Evolutionary conservation across 2,797 vertebrate genomes (phyloP).

Genomic region (Pipistrellus kuhlii): DNA sequence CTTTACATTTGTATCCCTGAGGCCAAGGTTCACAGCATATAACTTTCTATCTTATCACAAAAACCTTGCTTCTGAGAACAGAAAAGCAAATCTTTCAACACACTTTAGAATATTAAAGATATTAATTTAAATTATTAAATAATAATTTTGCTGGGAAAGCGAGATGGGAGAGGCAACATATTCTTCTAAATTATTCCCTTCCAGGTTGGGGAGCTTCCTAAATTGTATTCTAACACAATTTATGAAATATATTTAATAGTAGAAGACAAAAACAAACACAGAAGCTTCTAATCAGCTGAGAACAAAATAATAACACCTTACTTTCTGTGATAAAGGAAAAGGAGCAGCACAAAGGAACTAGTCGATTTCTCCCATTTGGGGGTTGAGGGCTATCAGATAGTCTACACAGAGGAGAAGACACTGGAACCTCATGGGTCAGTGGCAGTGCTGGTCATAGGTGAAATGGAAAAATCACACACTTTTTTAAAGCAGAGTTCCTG

Average conservation of each 20-base stretch:
- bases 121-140: neutral
- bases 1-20: conserved; percentile 57
- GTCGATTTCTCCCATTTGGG: neutral
- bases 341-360: neutral
- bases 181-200: neutral
- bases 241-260: neutral
- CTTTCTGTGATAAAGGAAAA: neutral
- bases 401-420: neutral
- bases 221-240: neutral
- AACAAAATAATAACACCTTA: neutral
- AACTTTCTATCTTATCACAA: conserved; percentile 30
- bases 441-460: neutral
- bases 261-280: neutral
- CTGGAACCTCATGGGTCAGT: neutral
- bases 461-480: neutral
- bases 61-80: conserved; percentile 57
- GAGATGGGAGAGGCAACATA: neutral
- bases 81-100: conserved; percentile 70
- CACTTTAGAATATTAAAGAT: conserved; percentile 28
- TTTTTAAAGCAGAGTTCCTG: neutral
- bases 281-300: neutral
- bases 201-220: neutral
- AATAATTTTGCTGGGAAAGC: neutral
- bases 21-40: neutral
- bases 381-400: neutral